phyloP scores from a whole-genome alignment of 92 coral and sea anemone genomes.

The Phenganax marumi region DNA sequence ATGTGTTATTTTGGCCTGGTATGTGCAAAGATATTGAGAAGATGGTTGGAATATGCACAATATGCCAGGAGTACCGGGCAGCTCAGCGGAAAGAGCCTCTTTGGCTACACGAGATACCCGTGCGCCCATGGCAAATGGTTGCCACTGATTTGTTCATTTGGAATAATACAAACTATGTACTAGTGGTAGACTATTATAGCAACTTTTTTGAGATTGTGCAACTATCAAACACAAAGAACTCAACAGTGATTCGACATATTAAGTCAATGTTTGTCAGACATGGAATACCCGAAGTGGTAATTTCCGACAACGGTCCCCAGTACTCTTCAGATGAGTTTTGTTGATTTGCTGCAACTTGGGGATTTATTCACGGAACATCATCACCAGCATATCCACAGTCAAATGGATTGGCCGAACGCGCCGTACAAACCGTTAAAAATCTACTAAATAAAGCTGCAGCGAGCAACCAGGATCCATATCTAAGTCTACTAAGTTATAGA shows the following conservation, averaged over 20 bases:
- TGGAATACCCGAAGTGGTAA: slow-evolving; percentile 23
- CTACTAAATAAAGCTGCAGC: slow-evolving; percentile 3
- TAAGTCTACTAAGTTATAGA: slow-evolving; percentile 8
- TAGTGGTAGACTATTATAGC: slow-evolving; percentile 40
- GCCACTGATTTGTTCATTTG: slow-evolving; percentile 28
- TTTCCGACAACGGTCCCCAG: slow-evolving; percentile 30
- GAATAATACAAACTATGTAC: slow-evolving; percentile 6
- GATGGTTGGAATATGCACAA: slow-evolving; percentile 55
- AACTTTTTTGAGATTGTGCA: slow-evolving; percentile 8
- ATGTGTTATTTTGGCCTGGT: slow-evolving; percentile 61
- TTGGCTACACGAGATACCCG: slow-evolving; percentile 46
- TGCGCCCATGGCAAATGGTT: slow-evolving; percentile 57
- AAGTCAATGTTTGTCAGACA: slow-evolving; percentile 10
- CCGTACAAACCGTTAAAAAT: no score
- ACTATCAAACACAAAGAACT: background rate
- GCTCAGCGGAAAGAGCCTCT: slow-evolving; percentile 55
- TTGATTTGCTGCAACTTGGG: background rate
- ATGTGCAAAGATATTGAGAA: slow-evolving; percentile 30
- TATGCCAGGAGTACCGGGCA: slow-evolving; percentile 41
- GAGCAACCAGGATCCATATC: slow-evolving; percentile 8
- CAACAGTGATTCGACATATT: slow-evolving; percentile 10
- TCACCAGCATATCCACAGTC: slow-evolving; percentile 10
- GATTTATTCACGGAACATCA: slow-evolving; percentile 7
- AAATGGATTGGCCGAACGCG: slow-evolving; percentile 18
- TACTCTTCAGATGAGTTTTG: background rate